Percentiles rank a stretch among this genome's conserved stretches.
Conservation (phyloP, 2,888 invertebrate species). For the Nemotelus pantherinus region DNA sequence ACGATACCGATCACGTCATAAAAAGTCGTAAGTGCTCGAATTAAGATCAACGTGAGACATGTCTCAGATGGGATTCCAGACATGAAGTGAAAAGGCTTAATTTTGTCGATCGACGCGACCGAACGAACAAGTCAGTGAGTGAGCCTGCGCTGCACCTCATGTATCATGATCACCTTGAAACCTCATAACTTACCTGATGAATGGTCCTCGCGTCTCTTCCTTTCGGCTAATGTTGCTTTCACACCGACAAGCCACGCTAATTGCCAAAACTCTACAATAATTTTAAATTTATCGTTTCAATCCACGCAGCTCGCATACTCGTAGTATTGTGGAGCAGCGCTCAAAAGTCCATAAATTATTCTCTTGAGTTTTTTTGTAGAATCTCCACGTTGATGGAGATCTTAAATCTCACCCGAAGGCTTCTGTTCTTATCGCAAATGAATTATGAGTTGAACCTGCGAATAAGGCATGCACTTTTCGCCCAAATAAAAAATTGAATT, state of each 20-base stretch:
- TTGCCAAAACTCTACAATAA: constrained; percentile 42
- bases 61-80: constrained; percentile 30
- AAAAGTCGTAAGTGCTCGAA: constrained; percentile 50
- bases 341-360: constrained; percentile 42
- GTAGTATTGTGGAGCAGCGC: neutral
- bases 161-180: constrained; percentile 16
- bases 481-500: too few species aligned
- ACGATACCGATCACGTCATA: constrained; percentile 50
- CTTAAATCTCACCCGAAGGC: constrained; percentile 50
- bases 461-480: neutral
- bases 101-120: constrained; percentile 11
- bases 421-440: constrained; percentile 51
- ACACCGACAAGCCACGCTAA: constrained; percentile 17
- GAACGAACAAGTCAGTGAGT: neutral
- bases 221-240: neutral
- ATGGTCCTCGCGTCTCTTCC: neutral
- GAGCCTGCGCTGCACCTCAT: neutral
- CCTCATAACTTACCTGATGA: neutral
- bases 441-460: constrained; percentile 32
- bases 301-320: neutral
- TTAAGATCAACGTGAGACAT: constrained; percentile 49
- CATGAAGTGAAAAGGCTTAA: neutral
- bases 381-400: constrained; percentile 47
- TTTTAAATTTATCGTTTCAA: constrained; percentile 30
- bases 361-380: neutral